Conservation (phyloP, 1,140 invertebrate genomes). For the Drosophila lini region DNA sequence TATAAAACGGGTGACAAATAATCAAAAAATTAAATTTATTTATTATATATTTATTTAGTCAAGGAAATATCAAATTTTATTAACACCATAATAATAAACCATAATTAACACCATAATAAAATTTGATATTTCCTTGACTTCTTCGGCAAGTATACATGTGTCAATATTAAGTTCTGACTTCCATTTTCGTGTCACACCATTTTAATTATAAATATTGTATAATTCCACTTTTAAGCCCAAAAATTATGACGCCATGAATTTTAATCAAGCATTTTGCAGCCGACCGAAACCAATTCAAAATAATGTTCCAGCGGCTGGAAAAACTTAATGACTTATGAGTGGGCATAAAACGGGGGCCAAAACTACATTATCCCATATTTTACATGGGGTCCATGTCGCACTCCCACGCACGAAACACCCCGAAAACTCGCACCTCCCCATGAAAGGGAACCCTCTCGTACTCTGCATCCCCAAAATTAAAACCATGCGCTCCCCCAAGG, state of each 20-base stretch:
- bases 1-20: background rate
- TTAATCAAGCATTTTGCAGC: constrained; percentile 41
- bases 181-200: background rate
- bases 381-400: constrained; percentile 22
- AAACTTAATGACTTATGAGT: constrained; percentile 57
- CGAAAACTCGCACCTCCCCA: constrained; percentile 4
- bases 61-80: no score
- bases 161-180: background rate
- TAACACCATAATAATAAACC: no score
- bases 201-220: constrained; percentile 8
- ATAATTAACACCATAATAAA: no score
- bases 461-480: background rate
- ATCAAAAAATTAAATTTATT: background rate
- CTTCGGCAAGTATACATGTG: background rate
- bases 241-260: constrained; percentile 44
- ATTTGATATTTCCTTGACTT: background rate
- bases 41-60: no score
- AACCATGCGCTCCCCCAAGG: background rate
- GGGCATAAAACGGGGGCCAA: constrained; percentile 37
- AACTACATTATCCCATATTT: constrained; percentile 63
- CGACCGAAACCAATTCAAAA: constrained; percentile 50
- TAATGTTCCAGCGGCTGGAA: constrained; percentile 20
- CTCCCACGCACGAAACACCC: constrained; percentile 12
- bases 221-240: constrained; percentile 27
- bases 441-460: background rate